Percentiles rank a stretch among this genome's conserved stretches.
phyloP scores from a whole-genome alignment of 2,888 invertebrate species.

The Timema cristinae region DNA sequence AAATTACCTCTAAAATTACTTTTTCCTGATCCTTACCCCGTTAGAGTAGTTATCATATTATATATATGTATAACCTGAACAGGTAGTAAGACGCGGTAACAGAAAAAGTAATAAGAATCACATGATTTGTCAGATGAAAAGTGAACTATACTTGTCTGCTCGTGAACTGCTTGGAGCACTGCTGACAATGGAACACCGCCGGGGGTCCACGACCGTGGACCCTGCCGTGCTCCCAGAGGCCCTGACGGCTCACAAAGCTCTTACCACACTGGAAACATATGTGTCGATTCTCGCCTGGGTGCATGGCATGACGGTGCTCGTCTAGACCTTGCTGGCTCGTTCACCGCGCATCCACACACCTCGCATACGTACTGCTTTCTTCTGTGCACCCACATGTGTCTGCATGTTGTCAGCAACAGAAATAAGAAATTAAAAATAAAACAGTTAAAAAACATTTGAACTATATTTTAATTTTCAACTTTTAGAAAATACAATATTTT shows the following conservation, averaged over 20 bases:
- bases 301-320: constrained; percentile 64
- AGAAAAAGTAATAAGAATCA: no score
- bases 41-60: no score
- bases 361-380: constrained; percentile 67
- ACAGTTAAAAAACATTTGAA: background rate
- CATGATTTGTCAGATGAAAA: no score
- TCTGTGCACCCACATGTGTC: constrained; percentile 67
- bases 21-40: no score
- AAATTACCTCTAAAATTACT: no score
- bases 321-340: constrained; percentile 58
- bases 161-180: constrained; percentile 48
- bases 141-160: constrained; percentile 38
- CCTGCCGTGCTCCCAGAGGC: constrained; percentile 80
- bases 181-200: constrained; percentile 45
- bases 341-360: constrained; percentile 66
- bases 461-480: no score
- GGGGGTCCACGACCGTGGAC: constrained; percentile 51
- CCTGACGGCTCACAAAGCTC: constrained; percentile 79
- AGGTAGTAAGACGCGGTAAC: no score
- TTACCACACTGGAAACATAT: constrained; percentile 81
- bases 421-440: background rate
- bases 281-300: constrained; percentile 55
- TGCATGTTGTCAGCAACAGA: constrained; percentile 26
- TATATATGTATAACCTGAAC: no score
- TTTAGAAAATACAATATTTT: no score